These are phyloP conservation scores for Heliconius aoede DNA, from an alignment of 2,888 invertebrate genomes.

Conservation along the genomic window DNA sequence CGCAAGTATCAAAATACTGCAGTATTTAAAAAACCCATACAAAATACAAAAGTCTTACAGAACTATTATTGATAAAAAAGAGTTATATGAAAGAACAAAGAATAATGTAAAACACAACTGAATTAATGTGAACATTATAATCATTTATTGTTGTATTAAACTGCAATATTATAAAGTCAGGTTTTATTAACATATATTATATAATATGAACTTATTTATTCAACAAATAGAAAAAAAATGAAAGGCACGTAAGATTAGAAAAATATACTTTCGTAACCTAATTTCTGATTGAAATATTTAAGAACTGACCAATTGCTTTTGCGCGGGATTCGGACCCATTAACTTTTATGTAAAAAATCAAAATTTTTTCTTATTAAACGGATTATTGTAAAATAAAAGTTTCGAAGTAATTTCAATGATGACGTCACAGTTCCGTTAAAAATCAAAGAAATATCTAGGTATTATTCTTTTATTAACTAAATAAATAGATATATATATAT, in stretches of 20 bases:
- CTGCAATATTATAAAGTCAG: conserved; percentile 34
- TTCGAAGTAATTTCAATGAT: neutral
- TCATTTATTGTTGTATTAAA: conserved; percentile 4
- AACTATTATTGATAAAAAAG: neutral
- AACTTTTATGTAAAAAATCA: neutral
- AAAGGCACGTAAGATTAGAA: conserved; percentile 78
- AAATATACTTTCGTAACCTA: conserved; percentile 64
- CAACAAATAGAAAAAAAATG: conserved; percentile 54
- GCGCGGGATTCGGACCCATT: neutral
- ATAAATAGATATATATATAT: conserved; percentile 81
- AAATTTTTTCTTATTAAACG: too few species aligned
- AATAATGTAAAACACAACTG: neutral
- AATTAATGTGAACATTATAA: conserved; percentile 3
- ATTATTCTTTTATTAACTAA: conserved; percentile 65
- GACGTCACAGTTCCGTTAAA: conserved; percentile 10
- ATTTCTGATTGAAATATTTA: conserved; percentile 30
- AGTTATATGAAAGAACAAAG: neutral
- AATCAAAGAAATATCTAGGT: conserved; percentile 28
- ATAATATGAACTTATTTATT: conserved; percentile 44
- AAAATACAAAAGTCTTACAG: neutral
- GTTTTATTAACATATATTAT: conserved; percentile 57
- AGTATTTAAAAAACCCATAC: neutral
- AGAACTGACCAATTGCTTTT: neutral
- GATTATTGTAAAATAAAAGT: neutral
- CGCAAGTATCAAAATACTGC: too few species aligned